Evolutionary conservation across 2,797 vertebrate species (phyloP), one percentile per base, ranked within the genome.

Genomic region (Enteromius thamalakanensis): DNA sequence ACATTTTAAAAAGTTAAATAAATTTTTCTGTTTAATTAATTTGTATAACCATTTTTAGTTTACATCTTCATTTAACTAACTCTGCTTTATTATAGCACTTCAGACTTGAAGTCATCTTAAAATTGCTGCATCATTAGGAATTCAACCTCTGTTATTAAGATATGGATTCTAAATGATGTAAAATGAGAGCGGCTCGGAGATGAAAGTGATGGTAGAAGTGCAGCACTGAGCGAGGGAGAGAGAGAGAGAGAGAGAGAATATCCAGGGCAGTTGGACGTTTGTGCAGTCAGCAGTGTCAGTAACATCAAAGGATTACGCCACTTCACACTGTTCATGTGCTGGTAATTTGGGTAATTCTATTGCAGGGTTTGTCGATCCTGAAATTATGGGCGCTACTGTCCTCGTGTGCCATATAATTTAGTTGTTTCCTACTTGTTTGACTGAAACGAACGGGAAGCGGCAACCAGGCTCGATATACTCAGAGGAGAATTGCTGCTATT

Each of bases 261-360:
- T 72, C 4, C 12, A 71, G 69, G 67, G 23, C 75, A 23, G 32
- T 71, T 51, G 76, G 79, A 55, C 23, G 37, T 67, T 80, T 64
- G 86, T 65, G 62, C 69, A 75, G 60, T 82, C 62, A 75, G 71
- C 68, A 70, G 83, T 88, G 87, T 87, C 88, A 62, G 34, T 85
- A 87, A 82, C 87, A 91, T 89, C 88, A 88, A 83, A 79, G 62
- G 86, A 85, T 90, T 91, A 90, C 91, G 90, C 87, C 91, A 92
- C 89, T 94, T 91, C 78, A 83, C 88, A 90, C 85, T 89, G 60
- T 90, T 88, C 87, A 86, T 85, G 85, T 91, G 79, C 90, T 90
- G 90, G 94, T 94, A 93, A 95, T 96, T 95, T 94, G 90, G 91
- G 93, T 94, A 92, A 95, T 94, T 94, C 92, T 91, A 91, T 92